phyloP scores from a whole-genome alignment of 2,888 invertebrate genomes.

The Dasysyrphus tricinctus region DNA sequence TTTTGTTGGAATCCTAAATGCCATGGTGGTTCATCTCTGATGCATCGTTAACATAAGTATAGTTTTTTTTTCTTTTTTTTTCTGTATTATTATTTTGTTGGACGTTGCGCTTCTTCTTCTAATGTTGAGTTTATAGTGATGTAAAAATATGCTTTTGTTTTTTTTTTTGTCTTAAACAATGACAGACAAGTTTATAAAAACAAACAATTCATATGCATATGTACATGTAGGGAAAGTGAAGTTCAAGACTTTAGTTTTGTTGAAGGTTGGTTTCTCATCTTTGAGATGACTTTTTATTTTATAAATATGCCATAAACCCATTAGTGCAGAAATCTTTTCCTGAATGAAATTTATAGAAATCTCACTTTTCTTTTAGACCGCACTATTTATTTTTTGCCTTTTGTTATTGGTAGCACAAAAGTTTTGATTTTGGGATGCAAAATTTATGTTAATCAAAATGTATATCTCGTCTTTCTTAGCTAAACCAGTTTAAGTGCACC shows the following conservation, averaged over 20 bases:
- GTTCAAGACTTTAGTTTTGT: slow-evolving; percentile 62
- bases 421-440: too few species aligned
- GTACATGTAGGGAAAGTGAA: slow-evolving; percentile 57
- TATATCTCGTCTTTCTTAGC: too few species aligned
- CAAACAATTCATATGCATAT: slow-evolving; percentile 30
- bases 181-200: slow-evolving; percentile 43
- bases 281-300: slow-evolving; percentile 15
- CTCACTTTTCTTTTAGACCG: not conserved
- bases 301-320: slow-evolving; percentile 1
- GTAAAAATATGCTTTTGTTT: slow-evolving; percentile 29
- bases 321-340: slow-evolving; percentile 35
- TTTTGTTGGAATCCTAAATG: slow-evolving; percentile 62
- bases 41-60: slow-evolving; percentile 22
- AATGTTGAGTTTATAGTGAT: slow-evolving; percentile 9
- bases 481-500: too few species aligned
- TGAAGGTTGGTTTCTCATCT: slow-evolving; percentile 59
- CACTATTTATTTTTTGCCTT: not conserved
- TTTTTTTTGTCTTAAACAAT: slow-evolving; percentile 37
- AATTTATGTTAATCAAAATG: too few species aligned
- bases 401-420: too few species aligned
- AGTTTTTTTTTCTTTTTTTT: not conserved
- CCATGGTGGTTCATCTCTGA: slow-evolving; percentile 68
- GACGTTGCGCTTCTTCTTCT: slow-evolving; percentile 18
- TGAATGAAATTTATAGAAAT: not conserved
- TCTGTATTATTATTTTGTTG: not conserved